These are phyloP conservation scores for Bugulina stolonifera DNA, from an alignment of 2,888 invertebrate genomes.

Conservation along the genomic window DNA sequence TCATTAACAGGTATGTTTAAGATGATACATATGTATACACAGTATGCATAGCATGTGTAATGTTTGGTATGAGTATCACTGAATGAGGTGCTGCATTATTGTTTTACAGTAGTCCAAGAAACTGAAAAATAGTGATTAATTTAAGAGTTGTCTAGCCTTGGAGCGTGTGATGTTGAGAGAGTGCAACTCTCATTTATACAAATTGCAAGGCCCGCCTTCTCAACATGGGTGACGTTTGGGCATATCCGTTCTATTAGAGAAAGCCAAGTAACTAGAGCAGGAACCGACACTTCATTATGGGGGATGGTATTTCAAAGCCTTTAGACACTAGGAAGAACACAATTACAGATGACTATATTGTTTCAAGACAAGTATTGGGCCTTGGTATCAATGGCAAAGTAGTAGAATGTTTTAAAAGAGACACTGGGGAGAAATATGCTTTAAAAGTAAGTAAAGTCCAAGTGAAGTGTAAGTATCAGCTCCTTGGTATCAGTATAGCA, in stretches of 20 bases:
- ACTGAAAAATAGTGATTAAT: neutral
- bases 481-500: no score
- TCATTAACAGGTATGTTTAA: no score
- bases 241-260: no score
- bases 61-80: no score
- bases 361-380: constrained; percentile 86
- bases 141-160: neutral
- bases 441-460: constrained; percentile 87
- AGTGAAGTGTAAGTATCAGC: no score
- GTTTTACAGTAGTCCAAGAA: no score
- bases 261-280: no score
- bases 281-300: neutral
- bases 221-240: no score
- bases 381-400: constrained; percentile 98
- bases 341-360: constrained; percentile 82
- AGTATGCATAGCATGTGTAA: no score
- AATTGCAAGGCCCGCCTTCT: neutral
- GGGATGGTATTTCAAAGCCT: constrained; percentile 20
- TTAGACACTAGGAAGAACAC: constrained; percentile 64
- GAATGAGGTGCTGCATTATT: no score
- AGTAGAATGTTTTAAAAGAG: constrained; percentile 80
- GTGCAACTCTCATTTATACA: neutral
- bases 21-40: no score
- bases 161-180: neutral
- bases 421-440: constrained; percentile 74